Evolutionary conservation across 2,113 vertebrate species (phyloP), one percentile per base, ranked within the genome.

Genomic region (Pteropus alecto): DNA sequence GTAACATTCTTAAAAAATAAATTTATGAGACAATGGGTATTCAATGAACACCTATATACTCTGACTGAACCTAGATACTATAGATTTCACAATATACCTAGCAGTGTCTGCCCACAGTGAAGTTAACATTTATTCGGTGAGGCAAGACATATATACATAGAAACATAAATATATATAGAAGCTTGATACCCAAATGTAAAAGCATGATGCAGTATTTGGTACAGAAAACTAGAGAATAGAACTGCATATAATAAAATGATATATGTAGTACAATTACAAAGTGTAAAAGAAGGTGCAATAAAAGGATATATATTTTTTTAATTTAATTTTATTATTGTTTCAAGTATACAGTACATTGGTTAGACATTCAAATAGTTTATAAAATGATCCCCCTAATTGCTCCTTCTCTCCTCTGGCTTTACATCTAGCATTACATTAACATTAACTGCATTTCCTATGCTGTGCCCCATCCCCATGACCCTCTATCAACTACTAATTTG

Each of bases 1-100:
- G 18, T 73, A 81, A 96, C 19, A 79, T n/a, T 93, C 30, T 78
- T 93, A 28, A 92, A 90, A 88, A 89, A 71, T 51, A 48, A 93
- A 22, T 19, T 22, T 74, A 15, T 41, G n/a, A 96, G 46, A 61
- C 6, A 33, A 21, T 71, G 15, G 5, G n/a, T 68, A 41, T 63
- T 91, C 16, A 81, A 30, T 60, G 30, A 77, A 48, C 0, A 46
- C 11, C 15, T 54, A 3, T 13, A 6, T 7, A 11, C 22, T 83
- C 60, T 77, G 4, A n/a, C 18, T 43, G 67, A 13, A 60, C 9
- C 24, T 60, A 67, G 13, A 24, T 56, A 21, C 24, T 33, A 24
- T 13, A 26, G 19, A 70, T 11, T 67, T 71, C 41, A 19, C 6
- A 73, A 8, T 3, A 24, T 1, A 38, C 14, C 33, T 38, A 48